Evolutionary conservation across 2,888 invertebrate genomes (phyloP).

Genomic region (Mimachlamys varia): DNA sequence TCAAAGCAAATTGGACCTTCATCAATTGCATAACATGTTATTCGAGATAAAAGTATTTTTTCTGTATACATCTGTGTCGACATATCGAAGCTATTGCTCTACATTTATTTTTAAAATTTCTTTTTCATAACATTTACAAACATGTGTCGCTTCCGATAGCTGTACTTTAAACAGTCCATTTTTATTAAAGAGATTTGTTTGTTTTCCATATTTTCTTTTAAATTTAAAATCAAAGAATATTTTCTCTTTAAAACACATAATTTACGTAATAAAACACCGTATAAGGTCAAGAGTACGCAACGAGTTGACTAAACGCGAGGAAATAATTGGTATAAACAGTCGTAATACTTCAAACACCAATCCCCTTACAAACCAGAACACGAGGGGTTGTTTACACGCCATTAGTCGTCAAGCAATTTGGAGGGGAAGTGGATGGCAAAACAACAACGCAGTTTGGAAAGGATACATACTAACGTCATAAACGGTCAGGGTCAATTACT

Average conservation of each 20-base stretch:
- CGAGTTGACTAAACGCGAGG: not conserved
- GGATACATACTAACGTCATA: not conserved
- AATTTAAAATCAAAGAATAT: conserved; percentile 10
- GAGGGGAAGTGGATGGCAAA: conserved; percentile 10
- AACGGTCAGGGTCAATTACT: not conserved
- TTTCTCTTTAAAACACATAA: not conserved
- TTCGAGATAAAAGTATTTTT: too few species aligned
- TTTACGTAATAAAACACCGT: not conserved
- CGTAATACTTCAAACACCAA: conserved; percentile 12
- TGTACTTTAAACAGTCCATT: too few species aligned
- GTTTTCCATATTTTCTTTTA: not conserved
- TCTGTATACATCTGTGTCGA: too few species aligned
- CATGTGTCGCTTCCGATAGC: too few species aligned
- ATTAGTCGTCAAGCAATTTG: conserved; percentile 1
- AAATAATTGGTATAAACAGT: not conserved
- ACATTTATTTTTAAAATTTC: too few species aligned
- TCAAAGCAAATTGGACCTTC: too few species aligned
- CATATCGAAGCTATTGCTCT: too few species aligned
- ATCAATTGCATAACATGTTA: too few species aligned
- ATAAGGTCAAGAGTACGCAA: not conserved
- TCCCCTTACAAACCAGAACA: not conserved
- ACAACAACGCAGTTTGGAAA: conserved; percentile 17
- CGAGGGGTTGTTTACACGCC: not conserved
- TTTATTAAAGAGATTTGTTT: too few species aligned
- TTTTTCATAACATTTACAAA: too few species aligned